Base-by-base conservation (phyloP, 2,797 vertebrate genomes). In the Melanogrammus aeglefinus region DNA sequence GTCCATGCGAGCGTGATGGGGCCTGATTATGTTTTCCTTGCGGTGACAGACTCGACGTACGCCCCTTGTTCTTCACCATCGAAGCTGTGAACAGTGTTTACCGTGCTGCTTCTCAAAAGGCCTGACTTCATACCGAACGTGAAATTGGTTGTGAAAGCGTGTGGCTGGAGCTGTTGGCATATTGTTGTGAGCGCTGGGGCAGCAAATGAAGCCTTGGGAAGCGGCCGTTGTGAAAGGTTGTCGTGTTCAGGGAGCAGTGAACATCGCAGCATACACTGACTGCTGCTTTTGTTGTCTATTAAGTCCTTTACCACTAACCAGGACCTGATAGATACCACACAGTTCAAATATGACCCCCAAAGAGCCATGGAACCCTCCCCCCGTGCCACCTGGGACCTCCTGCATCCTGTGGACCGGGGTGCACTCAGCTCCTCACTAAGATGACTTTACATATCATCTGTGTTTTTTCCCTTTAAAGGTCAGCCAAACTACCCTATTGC, bases 131-230 rank as follows among this genome's bases (percentile, higher is more conserved):
- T 81, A 82, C 57, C 75, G 33, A 79, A 79, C 72, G 82, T 29
- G 81, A 82, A 85, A 81, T 73, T 29, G 80, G 81, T 83, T 72
- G 38, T 39, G 47, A 78, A 81, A 85, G 89, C 86, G 86, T 72
- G 77, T 81, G 83, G 81, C 80, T 77, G 80, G 75, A 74, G 87
- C 89, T 86, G 10, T 29, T 85, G 89, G 88, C 84, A n/a, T 82
- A 87, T 86, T 83, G 88, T 91, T 81, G 81, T 77, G 79, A 82
- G 82, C 91, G 86, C 80, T 78, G 87, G 80, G 87, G 90, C 84
- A 82, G 83, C 69, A 92, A 93, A 94, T 92, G 84, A 92, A 89
- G 74, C 91, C 91, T 91, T 91, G 91, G 91, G 87, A 89, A 89
- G 86, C 87, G 84, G 82, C 78, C 73, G 39, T 80, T 71, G 87